Evolutionary conservation across 2,888 invertebrate genomes (phyloP), one percentile per base, ranked within the genome.

Genomic region (Aporophyla nigra): DNA sequence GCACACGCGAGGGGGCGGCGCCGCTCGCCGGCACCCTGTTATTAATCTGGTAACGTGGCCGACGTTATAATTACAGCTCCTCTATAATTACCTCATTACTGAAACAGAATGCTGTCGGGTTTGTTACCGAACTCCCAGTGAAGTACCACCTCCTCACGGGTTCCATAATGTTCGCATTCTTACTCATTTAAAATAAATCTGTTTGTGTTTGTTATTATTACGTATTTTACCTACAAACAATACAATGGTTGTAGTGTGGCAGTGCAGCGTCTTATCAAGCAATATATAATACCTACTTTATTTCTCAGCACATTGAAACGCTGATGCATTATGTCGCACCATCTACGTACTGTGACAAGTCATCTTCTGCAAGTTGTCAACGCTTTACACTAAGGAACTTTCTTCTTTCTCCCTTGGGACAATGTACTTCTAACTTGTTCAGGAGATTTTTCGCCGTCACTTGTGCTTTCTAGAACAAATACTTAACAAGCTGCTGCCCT

Each of bases 61-160:
- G 71, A 87, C 76, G 70, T 43, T 83, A 69, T 88, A 82, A 88
- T 90, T 87, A 87, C 76, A 74, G 61, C 27, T n/a, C 62, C 71
- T 53, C 72, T 74, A 69, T 88, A 80, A 89, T 87, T 90, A 87
- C 58, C 71, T 85, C 70, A 80, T 88, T 78, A 84, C 59, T 82
- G 76, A 77, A 81, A 78, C 56, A 87, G 27, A 62, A 27, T n/a
- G 16, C 65, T 68, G 74, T 73, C 77, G 69, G 58, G 77, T 71
- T 80, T 74, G 62, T 69, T 46, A 65, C 24, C 14, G 72, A 24
- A 49, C 21, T 61, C 27, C 58, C 58, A 46, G 51, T 46, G 12
- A 59, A 63, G 58, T 66, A 62, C 53, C 58, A 66, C 58, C 46
- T 46, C n/a, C 14, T n/a, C 24, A 67, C 12, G 61, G 51, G 66